Percentiles rank a stretch among this genome's conserved stretches.
phyloP scores from a whole-genome alignment of 2,888 invertebrate genomes.

The Andrena minutula region DNA sequence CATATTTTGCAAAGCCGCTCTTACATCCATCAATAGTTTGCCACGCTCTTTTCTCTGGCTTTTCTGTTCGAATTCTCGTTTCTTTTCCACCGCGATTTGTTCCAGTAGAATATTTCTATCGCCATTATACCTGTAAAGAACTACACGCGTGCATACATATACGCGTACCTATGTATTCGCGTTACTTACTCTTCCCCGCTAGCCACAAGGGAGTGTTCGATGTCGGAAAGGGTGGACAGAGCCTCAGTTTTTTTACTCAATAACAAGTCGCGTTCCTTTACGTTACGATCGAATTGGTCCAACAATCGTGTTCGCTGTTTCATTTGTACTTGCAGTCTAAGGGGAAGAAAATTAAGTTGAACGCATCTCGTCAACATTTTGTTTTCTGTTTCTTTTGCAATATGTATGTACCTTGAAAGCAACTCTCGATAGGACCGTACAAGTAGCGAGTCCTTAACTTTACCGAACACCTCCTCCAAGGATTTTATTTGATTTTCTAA shows the following conservation, averaged over 20 bases:
- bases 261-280: constrained; percentile 85
- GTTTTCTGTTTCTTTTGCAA: not conserved
- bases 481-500: constrained; percentile 81
- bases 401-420: constrained; percentile 82
- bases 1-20: constrained; percentile 87
- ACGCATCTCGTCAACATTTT: not conserved
- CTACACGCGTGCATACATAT: not conserved
- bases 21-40: constrained; percentile 87
- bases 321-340: constrained; percentile 86
- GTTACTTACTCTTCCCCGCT: constrained; percentile 76
- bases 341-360: not conserved
- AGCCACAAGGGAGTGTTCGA: constrained; percentile 85
- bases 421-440: constrained; percentile 85
- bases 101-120: constrained; percentile 85
- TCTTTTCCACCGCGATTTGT: constrained; percentile 85
- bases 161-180: not conserved
- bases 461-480: constrained; percentile 83
- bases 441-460: constrained; percentile 82
- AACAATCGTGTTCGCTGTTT: constrained; percentile 86
- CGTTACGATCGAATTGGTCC: constrained; percentile 85
- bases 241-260: constrained; percentile 86
- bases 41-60: constrained; percentile 86
- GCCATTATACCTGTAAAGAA: constrained; percentile 84
- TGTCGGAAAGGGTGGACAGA: constrained; percentile 82
- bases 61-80: constrained; percentile 84